Percentiles rank a stretch among this genome's conserved stretches.
Conservation (phyloP, 2,888 invertebrate species). For the Cryptocheilus praepositus region DNA sequence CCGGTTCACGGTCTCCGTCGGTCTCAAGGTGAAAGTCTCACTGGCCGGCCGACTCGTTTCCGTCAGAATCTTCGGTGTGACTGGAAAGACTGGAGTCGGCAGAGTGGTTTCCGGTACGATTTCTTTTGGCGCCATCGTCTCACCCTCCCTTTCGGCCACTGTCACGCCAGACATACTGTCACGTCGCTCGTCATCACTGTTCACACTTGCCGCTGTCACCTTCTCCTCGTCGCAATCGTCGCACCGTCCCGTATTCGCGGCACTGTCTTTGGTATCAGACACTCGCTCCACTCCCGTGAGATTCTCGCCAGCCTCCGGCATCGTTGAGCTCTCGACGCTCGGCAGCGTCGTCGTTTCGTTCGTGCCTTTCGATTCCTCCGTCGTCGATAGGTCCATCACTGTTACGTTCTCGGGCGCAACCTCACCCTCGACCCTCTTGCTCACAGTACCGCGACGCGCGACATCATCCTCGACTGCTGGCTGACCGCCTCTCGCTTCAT, state of each 20-base stretch:
- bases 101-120: constrained; percentile 18
- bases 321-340: no score
- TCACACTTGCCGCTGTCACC: constrained; percentile 6
- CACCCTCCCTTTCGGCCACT: constrained; percentile 38
- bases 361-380: constrained; percentile 6
- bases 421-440: constrained; percentile 35
- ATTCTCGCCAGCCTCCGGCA: no score
- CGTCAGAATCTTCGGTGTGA: constrained; percentile 56
- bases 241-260: constrained; percentile 15
- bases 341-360: not conserved
- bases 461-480: constrained; percentile 9
- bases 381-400: constrained; percentile 11
- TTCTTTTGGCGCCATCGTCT: constrained; percentile 26
- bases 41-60: constrained; percentile 31
- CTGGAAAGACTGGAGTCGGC: constrained; percentile 56
- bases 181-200: not conserved
- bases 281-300: not conserved
- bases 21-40: constrained; percentile 40
- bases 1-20: constrained; percentile 29
- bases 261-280: constrained; percentile 7
- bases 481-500: constrained; percentile 12
- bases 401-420: constrained; percentile 1
- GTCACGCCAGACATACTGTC: constrained; percentile 35
- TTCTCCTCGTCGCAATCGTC: constrained; percentile 12
- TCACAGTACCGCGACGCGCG: constrained; percentile 1